Evolutionary conservation across 2,113 vertebrate genomes (phyloP), one percentile per base, ranked within the genome.

Genomic region (Oryzias curvinotus): DNA sequence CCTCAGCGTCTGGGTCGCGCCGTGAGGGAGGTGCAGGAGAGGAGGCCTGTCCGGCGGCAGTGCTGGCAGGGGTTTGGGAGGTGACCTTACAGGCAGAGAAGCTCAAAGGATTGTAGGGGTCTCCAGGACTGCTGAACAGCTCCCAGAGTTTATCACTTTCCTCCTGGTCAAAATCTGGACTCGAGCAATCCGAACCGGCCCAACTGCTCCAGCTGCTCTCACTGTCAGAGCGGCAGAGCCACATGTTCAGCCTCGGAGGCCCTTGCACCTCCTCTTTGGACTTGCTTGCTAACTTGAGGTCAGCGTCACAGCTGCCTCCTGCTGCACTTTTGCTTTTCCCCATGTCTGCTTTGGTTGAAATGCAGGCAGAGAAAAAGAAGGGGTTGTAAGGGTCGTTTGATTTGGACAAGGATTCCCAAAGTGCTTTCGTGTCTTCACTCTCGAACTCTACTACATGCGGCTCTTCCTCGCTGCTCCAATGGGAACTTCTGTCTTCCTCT

Each of bases 71-170:
- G 36, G 8, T 51, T 15, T 65, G 59, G 10, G 52, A 62, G 3
- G 58, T 3, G n/a, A 36, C 12, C 36, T 18, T 19, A 18, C 83
- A 74, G 0, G 92, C 92, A 0, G 83, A 89, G 74, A 92, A 93
- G 50, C 86, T 87, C 80, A 92, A 61, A 23, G 90, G 92, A 56
- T 92, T 90, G 70, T 91, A 92, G 6, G 91, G 90, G 82, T 93
- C 91, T 14, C 61, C 67, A 0, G 87, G 74, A 14, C 52, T 71
- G 65, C 75, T 77, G 68, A 92, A 91, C 26, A 90, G 83, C 28
- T 93, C 89, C 89, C 91, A 87, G 1, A 92, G 86, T 47, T 70
- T 73, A 57, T 92, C 85, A 19, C 61, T 88, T 52, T 92, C 88
- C 43, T 91, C 92, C 19, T 51, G 61, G 51, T 90, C 90, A 0